phyloP scores from a whole-genome alignment of 2,113 vertebrate species.

The Hydropotes inermis region DNA sequence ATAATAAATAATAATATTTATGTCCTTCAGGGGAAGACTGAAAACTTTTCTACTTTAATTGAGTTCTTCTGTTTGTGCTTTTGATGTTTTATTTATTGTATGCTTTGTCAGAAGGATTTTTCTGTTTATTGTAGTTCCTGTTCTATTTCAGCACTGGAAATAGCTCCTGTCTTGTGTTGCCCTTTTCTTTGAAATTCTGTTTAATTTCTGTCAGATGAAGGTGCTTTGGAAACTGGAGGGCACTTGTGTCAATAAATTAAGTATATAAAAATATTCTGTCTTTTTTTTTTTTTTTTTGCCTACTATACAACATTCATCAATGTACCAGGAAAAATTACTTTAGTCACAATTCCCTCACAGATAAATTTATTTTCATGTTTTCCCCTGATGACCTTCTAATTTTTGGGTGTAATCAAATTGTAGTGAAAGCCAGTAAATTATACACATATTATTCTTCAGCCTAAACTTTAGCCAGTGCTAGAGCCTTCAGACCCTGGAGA shows the following conservation, averaged over 20 bases:
- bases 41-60: constrained; percentile 71
- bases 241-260: constrained; percentile 67
- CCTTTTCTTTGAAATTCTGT: constrained; percentile 68
- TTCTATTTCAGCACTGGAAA: constrained; percentile 52
- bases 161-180: constrained; percentile 27
- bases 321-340: constrained; percentile 47
- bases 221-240: constrained; percentile 50
- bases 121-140: constrained; percentile 44
- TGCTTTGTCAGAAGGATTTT: constrained; percentile 51
- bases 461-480: not conserved
- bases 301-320: constrained; percentile 49
- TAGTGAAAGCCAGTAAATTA: constrained; percentile 22
- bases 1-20: constrained; percentile 70
- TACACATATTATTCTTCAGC: not conserved
- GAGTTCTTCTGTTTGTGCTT: constrained; percentile 64
- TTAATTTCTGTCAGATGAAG: constrained; percentile 65
- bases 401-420: constrained; percentile 39
- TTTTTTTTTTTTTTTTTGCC: constrained; percentile 30
- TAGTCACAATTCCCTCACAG: constrained; percentile 23
- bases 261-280: constrained; percentile 58
- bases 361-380: constrained; percentile 59
- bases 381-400: constrained; percentile 56
- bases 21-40: constrained; percentile 53
- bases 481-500: not conserved
- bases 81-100: constrained; percentile 72